A percentile compares a stretch with the other conserved stretches of the same genome.
Conservation (phyloP, 2,113 vertebrate species). For the Ceratotherium simum region DNA sequence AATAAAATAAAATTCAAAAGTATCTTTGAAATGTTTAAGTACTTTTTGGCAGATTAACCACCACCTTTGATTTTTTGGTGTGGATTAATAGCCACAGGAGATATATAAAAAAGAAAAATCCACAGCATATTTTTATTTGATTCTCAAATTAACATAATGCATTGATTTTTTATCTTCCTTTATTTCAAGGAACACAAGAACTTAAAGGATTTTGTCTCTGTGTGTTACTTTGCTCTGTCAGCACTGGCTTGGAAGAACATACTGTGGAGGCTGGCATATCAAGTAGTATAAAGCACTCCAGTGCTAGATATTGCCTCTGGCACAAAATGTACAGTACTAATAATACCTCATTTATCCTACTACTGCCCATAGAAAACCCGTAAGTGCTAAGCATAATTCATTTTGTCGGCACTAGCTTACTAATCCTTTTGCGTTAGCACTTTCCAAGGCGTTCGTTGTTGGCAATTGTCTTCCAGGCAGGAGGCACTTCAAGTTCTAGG, state of each 20-base stretch:
- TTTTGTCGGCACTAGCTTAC: constrained; percentile 59
- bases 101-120: neutral
- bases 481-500: constrained; percentile 59
- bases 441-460: neutral
- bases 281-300: constrained; percentile 1
- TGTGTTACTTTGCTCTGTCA: constrained; percentile 61
- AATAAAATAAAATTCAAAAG: constrained; percentile 55
- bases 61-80: constrained; percentile 55
- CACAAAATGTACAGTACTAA: constrained; percentile 48
- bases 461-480: constrained; percentile 50
- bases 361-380: constrained; percentile 39
- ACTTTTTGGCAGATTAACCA: constrained; percentile 48
- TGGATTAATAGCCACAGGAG: constrained; percentile 43
- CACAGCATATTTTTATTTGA: constrained; percentile 68
- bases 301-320: constrained; percentile 56
- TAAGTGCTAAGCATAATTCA: constrained; percentile 71
- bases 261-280: neutral
- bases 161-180: constrained; percentile 53
- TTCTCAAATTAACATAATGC: constrained; percentile 64
- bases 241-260: constrained; percentile 28
- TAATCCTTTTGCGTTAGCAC: constrained; percentile 64
- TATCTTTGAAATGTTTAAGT: constrained; percentile 48
- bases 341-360: constrained; percentile 62
- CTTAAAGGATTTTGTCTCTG: constrained; percentile 56
- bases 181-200: constrained; percentile 50